These are phyloP conservation scores for Arrhamphus sclerolepis DNA, from an alignment of 2,797 vertebrate genomes.

Conservation along the genomic window DNA sequence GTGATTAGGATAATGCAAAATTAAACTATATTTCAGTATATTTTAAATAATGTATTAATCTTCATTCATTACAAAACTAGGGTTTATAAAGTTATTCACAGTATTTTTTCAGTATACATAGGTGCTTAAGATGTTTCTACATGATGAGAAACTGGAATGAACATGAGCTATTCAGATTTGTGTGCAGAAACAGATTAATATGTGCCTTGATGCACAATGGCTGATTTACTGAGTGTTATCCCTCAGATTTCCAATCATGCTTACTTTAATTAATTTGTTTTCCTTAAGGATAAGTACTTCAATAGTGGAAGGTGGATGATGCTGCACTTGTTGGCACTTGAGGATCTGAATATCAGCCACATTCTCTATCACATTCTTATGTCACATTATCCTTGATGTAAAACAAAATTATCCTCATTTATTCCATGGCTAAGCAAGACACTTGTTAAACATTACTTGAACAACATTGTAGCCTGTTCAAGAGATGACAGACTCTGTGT, in stretches of 20 bases:
- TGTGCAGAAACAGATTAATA: conserved; percentile 53
- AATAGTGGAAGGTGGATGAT: conserved; percentile 53
- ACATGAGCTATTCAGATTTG: conserved; percentile 65
- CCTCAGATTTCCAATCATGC: conserved; percentile 39
- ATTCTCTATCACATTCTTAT: conserved; percentile 68
- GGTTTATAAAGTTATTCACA: conserved; percentile 81
- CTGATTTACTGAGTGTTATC: conserved; percentile 48
- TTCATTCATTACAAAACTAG: conserved; percentile 74
- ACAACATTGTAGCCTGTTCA: conserved; percentile 65
- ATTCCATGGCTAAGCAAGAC: conserved; percentile 71
- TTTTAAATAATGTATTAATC: conserved; percentile 59
- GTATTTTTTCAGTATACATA: conserved; percentile 79
- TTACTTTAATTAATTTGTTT: conserved; percentile 33
- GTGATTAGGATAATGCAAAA: conserved; percentile 52
- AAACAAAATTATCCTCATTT: conserved; percentile 46
- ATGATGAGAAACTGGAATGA: conserved; percentile 77
- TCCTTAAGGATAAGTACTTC: conserved; percentile 40
- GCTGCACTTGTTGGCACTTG: conserved; percentile 76
- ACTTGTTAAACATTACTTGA: conserved; percentile 66
- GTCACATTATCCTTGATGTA: conserved; percentile 54
- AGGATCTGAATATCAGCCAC: conserved; percentile 69
- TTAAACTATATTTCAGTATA: conserved; percentile 58
- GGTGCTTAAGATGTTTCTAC: conserved; percentile 75
- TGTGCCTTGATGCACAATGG: conserved; percentile 36
- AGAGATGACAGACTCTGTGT: conserved; percentile 73